phyloP scores from a whole-genome alignment of 2,797 vertebrate genomes.

The Botia kubotai region DNA sequence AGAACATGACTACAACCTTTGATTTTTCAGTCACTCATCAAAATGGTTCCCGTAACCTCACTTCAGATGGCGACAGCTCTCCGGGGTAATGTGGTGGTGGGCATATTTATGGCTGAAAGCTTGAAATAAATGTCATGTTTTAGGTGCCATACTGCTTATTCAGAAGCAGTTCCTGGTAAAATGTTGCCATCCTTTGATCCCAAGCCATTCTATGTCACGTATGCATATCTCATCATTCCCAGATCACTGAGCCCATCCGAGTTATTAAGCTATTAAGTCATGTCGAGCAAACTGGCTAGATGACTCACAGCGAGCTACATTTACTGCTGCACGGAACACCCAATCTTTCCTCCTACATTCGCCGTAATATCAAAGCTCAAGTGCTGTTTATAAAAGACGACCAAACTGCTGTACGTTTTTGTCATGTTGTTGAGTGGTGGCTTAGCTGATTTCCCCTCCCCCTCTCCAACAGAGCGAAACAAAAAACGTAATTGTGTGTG shows the following conservation, averaged over 20 bases:
- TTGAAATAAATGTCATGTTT: slow-evolving; percentile 17
- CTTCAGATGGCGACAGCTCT: background rate
- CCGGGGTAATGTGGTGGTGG: background rate
- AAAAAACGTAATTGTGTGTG: background rate
- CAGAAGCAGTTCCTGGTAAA: slow-evolving; percentile 18
- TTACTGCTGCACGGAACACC: slow-evolving; percentile 9
- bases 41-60: background rate
- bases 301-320: slow-evolving; percentile 40
- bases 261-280: slow-evolving; percentile 51
- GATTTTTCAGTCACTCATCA: background rate
- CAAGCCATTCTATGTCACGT: slow-evolving; percentile 4
- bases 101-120: slow-evolving; percentile 7
- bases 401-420: background rate
- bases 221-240: slow-evolving; percentile 44
- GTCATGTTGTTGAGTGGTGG: background rate
- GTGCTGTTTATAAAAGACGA: background rate
- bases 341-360: slow-evolving; percentile 5
- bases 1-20: background rate
- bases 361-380: slow-evolving; percentile 7
- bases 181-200: slow-evolving; percentile 30
- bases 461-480: background rate
- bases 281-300: slow-evolving; percentile 23
- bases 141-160: slow-evolving; percentile 26
- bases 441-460: background rate
- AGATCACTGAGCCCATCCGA: slow-evolving; percentile 33